phyloP scores from a whole-genome alignment of 2,888 invertebrate species.

The Papilio elwesi region DNA sequence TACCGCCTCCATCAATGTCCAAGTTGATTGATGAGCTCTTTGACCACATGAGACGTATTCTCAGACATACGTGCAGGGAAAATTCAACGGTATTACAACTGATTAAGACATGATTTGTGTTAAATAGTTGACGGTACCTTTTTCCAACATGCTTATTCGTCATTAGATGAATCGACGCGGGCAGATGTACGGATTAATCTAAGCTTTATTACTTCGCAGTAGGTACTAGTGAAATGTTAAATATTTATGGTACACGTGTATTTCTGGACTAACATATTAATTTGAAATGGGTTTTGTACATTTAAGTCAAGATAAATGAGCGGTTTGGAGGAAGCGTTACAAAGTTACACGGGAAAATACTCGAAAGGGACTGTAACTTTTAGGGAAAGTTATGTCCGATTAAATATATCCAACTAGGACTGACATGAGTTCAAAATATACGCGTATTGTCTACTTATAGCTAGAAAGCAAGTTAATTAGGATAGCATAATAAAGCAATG shows the following conservation, averaged over 20 bases:
- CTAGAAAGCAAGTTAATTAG: no score
- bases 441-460: no score
- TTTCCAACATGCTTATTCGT: slow-evolving; percentile 57
- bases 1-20: slow-evolving; percentile 73
- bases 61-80: slow-evolving; percentile 32
- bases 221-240: slow-evolving; percentile 17
- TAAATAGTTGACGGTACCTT: slow-evolving; percentile 46
- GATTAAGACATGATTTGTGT: slow-evolving; percentile 30
- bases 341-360: neutral
- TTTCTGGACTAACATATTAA: slow-evolving; percentile 9
- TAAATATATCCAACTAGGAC: no score
- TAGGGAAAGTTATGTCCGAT: no score
- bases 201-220: slow-evolving; percentile 41
- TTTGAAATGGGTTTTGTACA: slow-evolving; percentile 8
- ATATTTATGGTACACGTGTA: slow-evolving; percentile 22
- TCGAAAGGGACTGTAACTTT: no score
- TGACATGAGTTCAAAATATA: no score
- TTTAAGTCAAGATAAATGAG: slow-evolving; percentile 16
- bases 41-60: slow-evolving; percentile 59
- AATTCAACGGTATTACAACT: slow-evolving; percentile 44
- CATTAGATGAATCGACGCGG: slow-evolving; percentile 49
- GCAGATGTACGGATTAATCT: slow-evolving; percentile 39
- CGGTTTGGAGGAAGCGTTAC: neutral
- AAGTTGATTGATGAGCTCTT: slow-evolving; percentile 71
- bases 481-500: no score